Conservation (phyloP, 2,888 invertebrate species). For the Adelphocoris suturalis region DNA sequence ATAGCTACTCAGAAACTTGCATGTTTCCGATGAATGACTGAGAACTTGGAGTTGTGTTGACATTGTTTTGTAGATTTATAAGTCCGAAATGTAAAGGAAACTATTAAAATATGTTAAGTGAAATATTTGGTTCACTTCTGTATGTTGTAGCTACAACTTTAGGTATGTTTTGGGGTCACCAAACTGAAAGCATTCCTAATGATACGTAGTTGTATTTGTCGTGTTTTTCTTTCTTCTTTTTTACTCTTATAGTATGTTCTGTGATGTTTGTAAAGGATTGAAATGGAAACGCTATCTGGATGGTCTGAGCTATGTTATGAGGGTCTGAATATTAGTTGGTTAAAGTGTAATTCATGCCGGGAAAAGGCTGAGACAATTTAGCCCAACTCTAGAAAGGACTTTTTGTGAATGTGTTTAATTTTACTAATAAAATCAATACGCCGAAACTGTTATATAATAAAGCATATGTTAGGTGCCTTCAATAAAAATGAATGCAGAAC, state of each 20-base stretch:
- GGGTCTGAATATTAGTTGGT: neutral
- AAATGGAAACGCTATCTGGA: neutral
- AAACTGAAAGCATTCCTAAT: slow-evolving; percentile 15
- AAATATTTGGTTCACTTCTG: neutral
- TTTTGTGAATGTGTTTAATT: too few relatives aligned
- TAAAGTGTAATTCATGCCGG: too few relatives aligned
- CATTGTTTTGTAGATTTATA: neutral
- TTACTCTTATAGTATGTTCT: neutral
- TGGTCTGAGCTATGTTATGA: neutral
- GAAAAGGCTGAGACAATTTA: too few relatives aligned
- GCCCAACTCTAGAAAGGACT: too few relatives aligned
- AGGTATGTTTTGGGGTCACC: neutral
- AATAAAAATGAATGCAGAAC: too few relatives aligned
- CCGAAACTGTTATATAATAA: too few relatives aligned
- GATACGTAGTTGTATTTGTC: slow-evolving; percentile 16
- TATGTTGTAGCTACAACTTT: neutral
- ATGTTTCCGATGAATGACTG: neutral
- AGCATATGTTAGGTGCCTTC: too few relatives aligned
- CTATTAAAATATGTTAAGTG: neutral
- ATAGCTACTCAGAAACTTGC: neutral
- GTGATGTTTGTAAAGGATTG: neutral
- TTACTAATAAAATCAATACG: too few relatives aligned
- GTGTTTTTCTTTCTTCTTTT: neutral
- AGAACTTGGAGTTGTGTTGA: neutral
- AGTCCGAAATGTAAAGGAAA: neutral